Percentiles rank a stretch among this genome's conserved stretches.
These are phyloP conservation scores for Festucalex cinctus DNA, from an alignment of 2,113 vertebrate species.

Conservation along the genomic window DNA sequence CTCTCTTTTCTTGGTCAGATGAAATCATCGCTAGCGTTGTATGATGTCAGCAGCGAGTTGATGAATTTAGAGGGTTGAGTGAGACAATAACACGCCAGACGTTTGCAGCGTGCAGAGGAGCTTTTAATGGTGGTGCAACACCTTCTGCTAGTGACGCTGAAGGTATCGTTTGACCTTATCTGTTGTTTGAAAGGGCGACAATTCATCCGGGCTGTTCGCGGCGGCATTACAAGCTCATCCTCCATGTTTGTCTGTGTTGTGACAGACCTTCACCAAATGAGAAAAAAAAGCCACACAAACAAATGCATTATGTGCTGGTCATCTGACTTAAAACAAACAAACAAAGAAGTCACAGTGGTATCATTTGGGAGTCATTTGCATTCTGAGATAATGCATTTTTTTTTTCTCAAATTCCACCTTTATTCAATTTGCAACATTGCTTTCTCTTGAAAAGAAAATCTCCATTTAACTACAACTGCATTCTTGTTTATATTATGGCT, in stretches of 20 bases:
- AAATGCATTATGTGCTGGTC: too few species aligned
- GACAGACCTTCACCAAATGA: slow-evolving; percentile 16
- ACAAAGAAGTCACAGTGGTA: too few species aligned
- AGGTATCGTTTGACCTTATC: slow-evolving; percentile 53
- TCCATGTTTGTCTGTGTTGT: slow-evolving; percentile 49
- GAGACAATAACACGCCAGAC: slow-evolving; percentile 51
- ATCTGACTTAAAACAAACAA: too few species aligned
- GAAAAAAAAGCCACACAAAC: background rate
- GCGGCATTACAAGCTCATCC: slow-evolving; percentile 50
- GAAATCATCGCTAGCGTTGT: slow-evolving; percentile 39
- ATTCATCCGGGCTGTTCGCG: slow-evolving; percentile 48
- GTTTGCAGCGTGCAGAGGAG: slow-evolving; percentile 28
- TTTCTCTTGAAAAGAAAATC: too few species aligned
- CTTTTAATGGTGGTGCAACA: slow-evolving; percentile 49
- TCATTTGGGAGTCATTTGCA: too few species aligned
- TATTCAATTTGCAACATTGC: too few species aligned
- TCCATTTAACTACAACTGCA: too few species aligned
- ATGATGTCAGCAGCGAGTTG: slow-evolving; percentile 62
- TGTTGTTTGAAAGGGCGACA: slow-evolving; percentile 52
- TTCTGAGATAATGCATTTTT: too few species aligned
- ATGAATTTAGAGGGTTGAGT: slow-evolving; percentile 50
- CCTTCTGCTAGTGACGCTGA: slow-evolving; percentile 43
- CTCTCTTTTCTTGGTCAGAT: slow-evolving; percentile 32
- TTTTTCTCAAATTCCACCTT: too few species aligned
- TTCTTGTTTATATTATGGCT: too few species aligned